Evolutionary conservation across 2,797 vertebrate species (phyloP).

Genomic region (Anableps anableps): DNA sequence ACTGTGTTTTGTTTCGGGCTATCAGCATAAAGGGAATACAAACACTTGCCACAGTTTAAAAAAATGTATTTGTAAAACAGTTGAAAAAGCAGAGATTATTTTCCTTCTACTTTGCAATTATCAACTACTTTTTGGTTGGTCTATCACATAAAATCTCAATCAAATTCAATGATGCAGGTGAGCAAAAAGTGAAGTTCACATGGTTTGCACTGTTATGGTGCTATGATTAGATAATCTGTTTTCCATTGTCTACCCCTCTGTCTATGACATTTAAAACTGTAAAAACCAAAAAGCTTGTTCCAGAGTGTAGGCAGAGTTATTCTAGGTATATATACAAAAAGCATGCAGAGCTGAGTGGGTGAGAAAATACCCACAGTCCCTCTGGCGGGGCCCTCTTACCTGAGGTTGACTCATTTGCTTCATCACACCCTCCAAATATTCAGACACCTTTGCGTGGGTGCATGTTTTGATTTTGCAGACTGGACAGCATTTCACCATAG

Average conservation of each 20-base stretch:
- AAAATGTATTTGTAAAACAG: too few relatives aligned
- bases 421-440: slow-evolving; percentile 61
- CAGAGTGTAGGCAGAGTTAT: slow-evolving; percentile 75
- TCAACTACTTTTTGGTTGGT: neutral
- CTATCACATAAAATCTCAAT: neutral
- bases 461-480: slow-evolving; percentile 49
- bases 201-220: slow-evolving; percentile 4
- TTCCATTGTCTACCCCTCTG: slow-evolving; percentile 67
- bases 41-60: neutral
- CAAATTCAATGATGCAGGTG: neutral
- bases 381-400: slow-evolving; percentile 55
- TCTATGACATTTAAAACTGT: slow-evolving; percentile 71
- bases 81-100: neutral
- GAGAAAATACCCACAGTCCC: slow-evolving; percentile 21
- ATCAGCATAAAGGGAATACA: neutral
- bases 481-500: slow-evolving; percentile 34
- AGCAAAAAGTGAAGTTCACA: neutral
- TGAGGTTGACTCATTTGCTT: slow-evolving; percentile 67
- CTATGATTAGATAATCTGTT: slow-evolving; percentile 63
- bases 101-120: neutral
- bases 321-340: slow-evolving; percentile 61
- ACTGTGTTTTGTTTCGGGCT: neutral
- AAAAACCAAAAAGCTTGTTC: slow-evolving; percentile 76
- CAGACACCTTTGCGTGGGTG: slow-evolving; percentile 50
- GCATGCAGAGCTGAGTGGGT: slow-evolving; percentile 56